Conservation (phyloP, 2,888 invertebrate species). For the Tipula confusa region DNA sequence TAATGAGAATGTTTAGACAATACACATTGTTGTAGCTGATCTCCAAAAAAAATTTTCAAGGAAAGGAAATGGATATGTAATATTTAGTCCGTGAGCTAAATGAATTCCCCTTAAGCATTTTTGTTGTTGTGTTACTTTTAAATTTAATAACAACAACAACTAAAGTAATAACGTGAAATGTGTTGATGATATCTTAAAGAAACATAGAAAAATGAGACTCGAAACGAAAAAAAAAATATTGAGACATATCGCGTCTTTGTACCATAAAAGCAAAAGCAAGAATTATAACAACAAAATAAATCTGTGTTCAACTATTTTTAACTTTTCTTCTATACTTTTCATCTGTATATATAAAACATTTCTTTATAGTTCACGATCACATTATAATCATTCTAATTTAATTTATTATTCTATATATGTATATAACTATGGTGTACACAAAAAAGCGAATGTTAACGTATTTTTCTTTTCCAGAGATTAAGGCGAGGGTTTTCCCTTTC, state of each 20-base stretch:
- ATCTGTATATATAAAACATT: not conserved
- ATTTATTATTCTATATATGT: not conserved
- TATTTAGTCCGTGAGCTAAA: not conserved
- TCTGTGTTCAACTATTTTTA: not conserved
- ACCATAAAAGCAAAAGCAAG: not conserved
- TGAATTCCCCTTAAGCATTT: constrained; percentile 1
- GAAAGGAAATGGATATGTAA: not conserved
- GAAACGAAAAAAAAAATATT: not conserved
- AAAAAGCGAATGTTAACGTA: not conserved
- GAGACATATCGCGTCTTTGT: not conserved
- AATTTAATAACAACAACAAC: not conserved
- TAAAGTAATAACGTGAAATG: not conserved
- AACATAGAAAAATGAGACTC: constrained; percentile 8
- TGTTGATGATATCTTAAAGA: constrained; percentile 17
- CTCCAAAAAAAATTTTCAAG: not conserved
- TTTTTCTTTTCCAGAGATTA: not conserved
- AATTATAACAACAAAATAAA: not conserved
- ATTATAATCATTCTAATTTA: constrained; percentile 12
- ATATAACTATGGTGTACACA: not conserved
- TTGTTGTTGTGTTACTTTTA: not conserved
- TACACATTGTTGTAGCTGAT: not conserved
- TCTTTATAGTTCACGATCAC: constrained; percentile 25
- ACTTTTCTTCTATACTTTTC: not conserved
- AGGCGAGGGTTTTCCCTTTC: not conserved
- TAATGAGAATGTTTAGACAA: too few relatives aligned